A percentile compares a stretch with the other conserved stretches of the same genome.
Conservation (phyloP, 2,888 invertebrate species). For the Digitonthophagus gazella region DNA sequence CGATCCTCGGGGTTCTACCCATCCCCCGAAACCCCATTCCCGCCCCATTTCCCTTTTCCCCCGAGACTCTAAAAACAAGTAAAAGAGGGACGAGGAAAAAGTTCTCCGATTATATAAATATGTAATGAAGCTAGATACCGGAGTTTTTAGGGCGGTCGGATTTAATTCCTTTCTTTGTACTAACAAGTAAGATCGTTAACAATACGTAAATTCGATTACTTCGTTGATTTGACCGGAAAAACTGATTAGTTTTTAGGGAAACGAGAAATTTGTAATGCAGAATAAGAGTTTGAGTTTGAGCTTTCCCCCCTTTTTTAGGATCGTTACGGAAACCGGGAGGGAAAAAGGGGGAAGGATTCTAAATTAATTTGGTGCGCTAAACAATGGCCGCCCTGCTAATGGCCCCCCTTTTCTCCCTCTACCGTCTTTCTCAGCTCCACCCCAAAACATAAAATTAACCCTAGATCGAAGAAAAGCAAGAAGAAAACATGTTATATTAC, state of each 20-base stretch:
- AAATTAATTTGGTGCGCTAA: conserved; percentile 56
- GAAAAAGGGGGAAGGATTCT: conserved; percentile 41
- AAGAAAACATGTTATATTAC: too few species aligned
- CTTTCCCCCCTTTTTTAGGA: not conserved
- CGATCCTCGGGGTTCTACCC: not conserved
- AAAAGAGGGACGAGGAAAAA: conserved; percentile 42
- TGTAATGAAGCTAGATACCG: conserved; percentile 20
- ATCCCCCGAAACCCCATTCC: not conserved
- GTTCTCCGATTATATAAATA: conserved; percentile 29
- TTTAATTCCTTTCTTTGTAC: not conserved
- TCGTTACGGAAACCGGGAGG: conserved; percentile 2
- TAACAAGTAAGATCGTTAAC: not conserved
- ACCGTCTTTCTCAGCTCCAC: conserved; percentile 43
- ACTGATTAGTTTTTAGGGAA: conserved; percentile 5
- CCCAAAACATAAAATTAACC: not conserved
- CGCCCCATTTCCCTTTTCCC: conserved; percentile 3
- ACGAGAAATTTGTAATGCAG: conserved; percentile 33
- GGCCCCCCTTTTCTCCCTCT: conserved; percentile 34
- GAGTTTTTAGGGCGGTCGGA: not conserved
- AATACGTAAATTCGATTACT: not conserved
- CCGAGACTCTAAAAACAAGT: conserved; percentile 5
- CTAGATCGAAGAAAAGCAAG: too few species aligned
- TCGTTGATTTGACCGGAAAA: not conserved
- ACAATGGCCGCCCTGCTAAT: conserved; percentile 55
- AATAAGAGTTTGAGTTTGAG: conserved; percentile 22